Percentiles rank a stretch among this genome's conserved stretches.
Evolutionary conservation across 2,113 vertebrate genomes (phyloP).

Genomic region (Ptychochromis oligacanthus): DNA sequence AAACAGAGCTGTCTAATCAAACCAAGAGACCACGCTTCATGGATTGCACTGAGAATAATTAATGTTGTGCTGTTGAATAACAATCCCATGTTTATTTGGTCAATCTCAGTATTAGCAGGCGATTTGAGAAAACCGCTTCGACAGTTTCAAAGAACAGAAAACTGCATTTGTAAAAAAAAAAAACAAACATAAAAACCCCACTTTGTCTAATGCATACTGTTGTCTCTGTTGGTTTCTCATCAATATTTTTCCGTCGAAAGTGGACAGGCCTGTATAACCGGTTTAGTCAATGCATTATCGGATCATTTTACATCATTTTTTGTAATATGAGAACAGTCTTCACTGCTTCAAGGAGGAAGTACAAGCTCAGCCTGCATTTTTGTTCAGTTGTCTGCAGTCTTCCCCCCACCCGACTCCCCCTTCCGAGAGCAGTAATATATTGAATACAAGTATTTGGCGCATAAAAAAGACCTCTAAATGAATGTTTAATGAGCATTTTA

Average conservation of each 20-base stretch:
- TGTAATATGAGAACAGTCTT: conserved; percentile 89
- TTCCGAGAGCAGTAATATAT: conserved; percentile 47
- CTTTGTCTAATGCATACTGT: conserved; percentile 60
- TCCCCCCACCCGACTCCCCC: neutral
- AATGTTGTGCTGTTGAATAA: neutral
- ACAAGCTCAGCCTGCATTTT: conserved; percentile 58
- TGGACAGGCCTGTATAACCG: conserved; percentile 77
- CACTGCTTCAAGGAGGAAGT: conserved; percentile 83
- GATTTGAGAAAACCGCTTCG: neutral
- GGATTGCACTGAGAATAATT: neutral
- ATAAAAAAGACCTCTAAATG: conserved; percentile 88
- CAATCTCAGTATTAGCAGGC: neutral
- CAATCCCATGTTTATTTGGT: neutral
- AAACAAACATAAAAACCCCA: neutral
- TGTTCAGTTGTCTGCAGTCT: conserved; percentile 64
- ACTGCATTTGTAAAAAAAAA: conserved; percentile 23
- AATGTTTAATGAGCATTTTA: conserved; percentile 98
- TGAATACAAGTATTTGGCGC: conserved; percentile 80
- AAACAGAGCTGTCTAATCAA: neutral
- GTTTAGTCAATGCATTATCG: conserved; percentile 82
- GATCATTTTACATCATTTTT: conserved; percentile 90
- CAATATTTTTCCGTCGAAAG: conserved; percentile 72
- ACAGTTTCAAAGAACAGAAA: conserved; percentile 20
- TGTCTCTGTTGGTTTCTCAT: conserved; percentile 59
- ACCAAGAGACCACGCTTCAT: neutral